Evolutionary conservation across 2,113 vertebrate genomes (phyloP), one percentile per base, ranked within the genome.

Genomic region (Leiothrix lutea): DNA sequence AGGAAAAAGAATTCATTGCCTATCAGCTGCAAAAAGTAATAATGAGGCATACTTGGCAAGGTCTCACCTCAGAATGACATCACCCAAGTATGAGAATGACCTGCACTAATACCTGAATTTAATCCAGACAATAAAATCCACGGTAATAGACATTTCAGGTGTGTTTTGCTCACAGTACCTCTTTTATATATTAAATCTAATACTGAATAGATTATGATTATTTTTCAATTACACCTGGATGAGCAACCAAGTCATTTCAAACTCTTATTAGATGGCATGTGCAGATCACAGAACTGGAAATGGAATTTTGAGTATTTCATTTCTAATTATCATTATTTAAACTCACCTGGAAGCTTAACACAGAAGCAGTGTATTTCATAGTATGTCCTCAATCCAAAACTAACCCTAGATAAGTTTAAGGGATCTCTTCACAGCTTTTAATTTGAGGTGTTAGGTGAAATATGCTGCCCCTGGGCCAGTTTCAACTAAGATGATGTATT

Each of bases 221-320:
- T 92, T 92, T 96, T 96, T 93, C 69, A 77, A 48, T 86, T 80
- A 90, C 75, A 93, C 35, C 14, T 80, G 12, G 40, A 53, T 64
- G 36, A 92, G 77, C n/a, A 60, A 24, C 79, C 35, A 14, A 53
- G 20, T 62, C 0, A 84, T 71, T 64, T 47, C 57, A 86, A 74
- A 94, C 57, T 86, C 69, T 72, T 90, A 67, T 45, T 81, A 71
- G 79, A 78, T 62, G 15, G 29, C 35, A 53, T 28, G 29, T 25
- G 33, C 40, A 74, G 47, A 86, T 86, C 67, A 72, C 17, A 86
- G 38, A 97, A 60, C 21, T 72, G 40, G 16, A 92, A 90, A 92
- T 65, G 31, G 40, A 80, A 86, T 81, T 93, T 24, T 67, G 53
- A 72, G 23, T 74, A 74, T 83, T 90, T 75, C 2, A 57, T 53